A percentile compares a stretch with the other conserved stretches of the same genome.
These are phyloP conservation scores for Epirrita christyi DNA, from an alignment of 2,888 invertebrate species.

Conservation along the genomic window DNA sequence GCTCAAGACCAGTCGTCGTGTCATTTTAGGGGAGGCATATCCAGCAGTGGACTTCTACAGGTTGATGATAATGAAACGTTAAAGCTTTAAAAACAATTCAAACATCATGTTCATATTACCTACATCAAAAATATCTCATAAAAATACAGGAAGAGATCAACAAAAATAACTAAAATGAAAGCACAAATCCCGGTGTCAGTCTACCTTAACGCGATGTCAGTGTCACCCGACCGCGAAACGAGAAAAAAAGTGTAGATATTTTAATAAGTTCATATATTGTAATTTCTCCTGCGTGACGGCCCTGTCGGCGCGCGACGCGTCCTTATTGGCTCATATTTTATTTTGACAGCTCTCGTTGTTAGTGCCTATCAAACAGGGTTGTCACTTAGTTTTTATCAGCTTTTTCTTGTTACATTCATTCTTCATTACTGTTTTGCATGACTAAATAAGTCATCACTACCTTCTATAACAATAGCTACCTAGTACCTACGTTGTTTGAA, in stretches of 20 bases:
- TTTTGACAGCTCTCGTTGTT: slow-evolving; percentile 72
- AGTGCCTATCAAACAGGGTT: slow-evolving; percentile 60
- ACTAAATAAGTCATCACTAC: too few relatives aligned
- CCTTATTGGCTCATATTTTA: slow-evolving; percentile 82
- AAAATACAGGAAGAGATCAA: slow-evolving; percentile 52
- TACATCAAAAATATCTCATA: slow-evolving; percentile 28
- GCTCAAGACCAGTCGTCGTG: too few relatives aligned
- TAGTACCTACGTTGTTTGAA: too few relatives aligned
- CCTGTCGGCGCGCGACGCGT: slow-evolving; percentile 69
- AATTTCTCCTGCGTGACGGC: slow-evolving; percentile 74
- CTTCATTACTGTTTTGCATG: slow-evolving; percentile 18
- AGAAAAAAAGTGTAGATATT: slow-evolving; percentile 71
- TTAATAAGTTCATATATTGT: slow-evolving; percentile 82
- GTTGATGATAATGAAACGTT: too few relatives aligned
- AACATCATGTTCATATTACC: slow-evolving; percentile 1
- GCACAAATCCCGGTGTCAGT: slow-evolving; percentile 50
- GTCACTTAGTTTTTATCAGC: slow-evolving; percentile 41
- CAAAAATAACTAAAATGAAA: slow-evolving; percentile 44
- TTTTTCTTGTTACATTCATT: slow-evolving; percentile 7
- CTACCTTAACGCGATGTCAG: slow-evolving; percentile 52
- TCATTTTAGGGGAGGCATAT: too few relatives aligned
- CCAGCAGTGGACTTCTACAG: too few relatives aligned
- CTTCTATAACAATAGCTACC: too few relatives aligned
- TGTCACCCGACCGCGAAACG: slow-evolving; percentile 74
- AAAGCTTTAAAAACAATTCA: background rate